phyloP scores from a whole-genome alignment of 2,888 invertebrate genomes.

The Eupithecia tripunctaria region DNA sequence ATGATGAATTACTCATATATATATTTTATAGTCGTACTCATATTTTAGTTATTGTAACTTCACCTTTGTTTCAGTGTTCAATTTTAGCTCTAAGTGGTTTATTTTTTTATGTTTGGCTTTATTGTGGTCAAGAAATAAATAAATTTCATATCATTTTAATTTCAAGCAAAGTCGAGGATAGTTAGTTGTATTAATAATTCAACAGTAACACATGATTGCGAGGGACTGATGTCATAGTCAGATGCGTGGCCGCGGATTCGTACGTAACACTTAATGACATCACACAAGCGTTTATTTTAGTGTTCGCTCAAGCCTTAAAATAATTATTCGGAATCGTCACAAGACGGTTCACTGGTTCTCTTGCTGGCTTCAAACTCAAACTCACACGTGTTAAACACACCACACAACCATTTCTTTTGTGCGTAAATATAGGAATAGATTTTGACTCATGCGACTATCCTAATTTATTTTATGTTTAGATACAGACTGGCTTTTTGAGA shows the following conservation, averaged over 20 bases:
- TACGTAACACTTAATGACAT: constrained; percentile 81
- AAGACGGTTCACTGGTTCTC: constrained; percentile 53
- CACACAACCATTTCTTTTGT: constrained; percentile 36
- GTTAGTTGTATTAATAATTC: constrained; percentile 57
- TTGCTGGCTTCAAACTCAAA: constrained; percentile 49
- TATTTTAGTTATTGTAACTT: too few species aligned
- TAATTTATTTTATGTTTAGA: constrained; percentile 12
- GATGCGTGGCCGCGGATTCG: constrained; percentile 62
- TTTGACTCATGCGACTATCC: constrained; percentile 21
- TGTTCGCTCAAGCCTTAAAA: constrained; percentile 74
- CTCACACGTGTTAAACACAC: constrained; percentile 49
- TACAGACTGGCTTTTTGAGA: not conserved
- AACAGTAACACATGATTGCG: constrained; percentile 66
- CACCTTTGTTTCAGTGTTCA: too few species aligned
- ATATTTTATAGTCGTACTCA: too few species aligned
- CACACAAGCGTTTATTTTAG: constrained; percentile 78
- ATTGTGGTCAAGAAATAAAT: too few species aligned
- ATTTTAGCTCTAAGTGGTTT: too few species aligned
- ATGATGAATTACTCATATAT: too few species aligned
- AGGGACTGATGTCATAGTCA: constrained; percentile 77
- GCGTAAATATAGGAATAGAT: constrained; percentile 24
- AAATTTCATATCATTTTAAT: too few species aligned
- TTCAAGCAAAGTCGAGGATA: not conserved
- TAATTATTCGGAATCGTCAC: constrained; percentile 70
- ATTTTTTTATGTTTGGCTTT: too few species aligned